Percentiles rank a stretch among this genome's conserved stretches.
These are phyloP conservation scores for Linyphia triangularis DNA, from an alignment of 2,888 invertebrate genomes.

Conservation along the genomic window DNA sequence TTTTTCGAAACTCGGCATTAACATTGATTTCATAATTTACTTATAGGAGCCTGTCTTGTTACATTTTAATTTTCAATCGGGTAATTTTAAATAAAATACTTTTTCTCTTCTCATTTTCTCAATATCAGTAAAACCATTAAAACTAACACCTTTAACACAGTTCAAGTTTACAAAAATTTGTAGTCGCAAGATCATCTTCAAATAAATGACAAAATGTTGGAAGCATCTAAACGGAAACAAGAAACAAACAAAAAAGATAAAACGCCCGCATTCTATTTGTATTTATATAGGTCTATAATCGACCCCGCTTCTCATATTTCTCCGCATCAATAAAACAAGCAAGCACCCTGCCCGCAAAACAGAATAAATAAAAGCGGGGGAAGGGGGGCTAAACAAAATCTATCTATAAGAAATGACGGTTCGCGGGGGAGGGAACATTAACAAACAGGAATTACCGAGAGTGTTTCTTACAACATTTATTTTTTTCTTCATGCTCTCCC, in stretches of 20 bases:
- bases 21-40: too few relatives aligned
- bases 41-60: too few relatives aligned
- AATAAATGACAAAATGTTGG: too few relatives aligned
- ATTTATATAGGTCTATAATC: neutral
- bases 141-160: too few relatives aligned
- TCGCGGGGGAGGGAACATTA: conserved; percentile 43
- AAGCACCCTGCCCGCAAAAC: neutral
- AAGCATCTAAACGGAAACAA: too few relatives aligned
- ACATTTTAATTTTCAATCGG: too few relatives aligned
- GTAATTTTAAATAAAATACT: too few relatives aligned
- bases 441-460: conserved; percentile 72
- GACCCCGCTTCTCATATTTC: conserved; percentile 18
- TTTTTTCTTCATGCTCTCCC: conserved; percentile 29
- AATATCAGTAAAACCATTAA: too few relatives aligned
- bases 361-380: neutral
- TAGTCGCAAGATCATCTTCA: too few relatives aligned
- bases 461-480: conserved; percentile 39
- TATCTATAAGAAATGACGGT: conserved; percentile 56
- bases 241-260: neutral
- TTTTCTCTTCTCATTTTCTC: too few relatives aligned
- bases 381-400: conserved; percentile 29
- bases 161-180: too few relatives aligned
- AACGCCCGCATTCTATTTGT: neutral
- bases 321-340: neutral
- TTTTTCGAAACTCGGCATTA: too few relatives aligned